phyloP scores from a whole-genome alignment of 1,140 invertebrate genomes.

The Colletes latitarsis region DNA sequence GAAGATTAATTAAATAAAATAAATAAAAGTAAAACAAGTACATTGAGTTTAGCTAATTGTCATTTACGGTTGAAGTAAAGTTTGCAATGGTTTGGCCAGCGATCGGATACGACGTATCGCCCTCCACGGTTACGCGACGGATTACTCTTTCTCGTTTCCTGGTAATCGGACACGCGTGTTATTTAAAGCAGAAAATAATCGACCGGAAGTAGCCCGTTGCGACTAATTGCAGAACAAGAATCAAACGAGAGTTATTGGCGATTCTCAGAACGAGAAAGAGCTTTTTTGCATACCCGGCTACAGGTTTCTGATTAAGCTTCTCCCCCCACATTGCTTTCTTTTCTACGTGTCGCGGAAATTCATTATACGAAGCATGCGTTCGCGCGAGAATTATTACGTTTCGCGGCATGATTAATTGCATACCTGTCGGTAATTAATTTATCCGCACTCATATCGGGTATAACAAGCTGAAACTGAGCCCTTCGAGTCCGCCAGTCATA shows the following conservation, averaged over 20 bases:
- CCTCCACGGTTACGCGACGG: not conserved
- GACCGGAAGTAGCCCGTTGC: slow-evolving; percentile 36
- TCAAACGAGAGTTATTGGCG: slow-evolving; percentile 26
- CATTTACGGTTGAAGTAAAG: too few species aligned
- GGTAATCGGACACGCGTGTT: slow-evolving; percentile 32
- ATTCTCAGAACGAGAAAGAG: slow-evolving; percentile 16
- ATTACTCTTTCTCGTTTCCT: not conserved
- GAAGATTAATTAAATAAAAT: too few species aligned
- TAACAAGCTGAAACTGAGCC: not conserved
- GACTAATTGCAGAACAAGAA: slow-evolving; percentile 39
- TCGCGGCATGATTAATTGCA: slow-evolving; percentile 13
- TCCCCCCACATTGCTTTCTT: not conserved
- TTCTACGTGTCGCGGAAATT: slow-evolving; percentile 1
- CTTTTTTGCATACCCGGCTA: slow-evolving; percentile 14
- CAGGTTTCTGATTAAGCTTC: slow-evolving; percentile 13
- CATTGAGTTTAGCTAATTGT: too few species aligned
- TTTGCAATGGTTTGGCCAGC: too few species aligned
- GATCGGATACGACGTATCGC: too few species aligned
- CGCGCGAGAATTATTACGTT: not conserved
- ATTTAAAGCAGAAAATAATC: slow-evolving; percentile 20
- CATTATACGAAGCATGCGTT: slow-evolving; percentile 1
- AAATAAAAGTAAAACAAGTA: too few species aligned
- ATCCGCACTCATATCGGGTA: not conserved
- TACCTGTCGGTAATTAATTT: slow-evolving; percentile 16
- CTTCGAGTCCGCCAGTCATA: not conserved